Percentiles rank a stretch among this genome's conserved stretches.
Evolutionary conservation across 2,797 vertebrate species (phyloP).

Genomic region (Acanthurus leucopareius): DNA sequence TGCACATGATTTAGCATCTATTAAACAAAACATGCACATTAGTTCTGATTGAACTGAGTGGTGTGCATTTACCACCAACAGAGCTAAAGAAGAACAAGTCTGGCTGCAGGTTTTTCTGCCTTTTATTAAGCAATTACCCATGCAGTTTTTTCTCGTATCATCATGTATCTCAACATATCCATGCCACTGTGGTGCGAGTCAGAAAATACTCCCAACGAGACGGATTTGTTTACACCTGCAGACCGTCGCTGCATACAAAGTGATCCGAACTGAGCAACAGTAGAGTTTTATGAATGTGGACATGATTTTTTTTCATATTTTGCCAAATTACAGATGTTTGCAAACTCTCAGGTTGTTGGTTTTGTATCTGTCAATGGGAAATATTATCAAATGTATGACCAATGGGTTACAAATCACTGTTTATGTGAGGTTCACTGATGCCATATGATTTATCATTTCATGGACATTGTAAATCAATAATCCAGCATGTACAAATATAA

Average conservation of each 20-base stretch:
- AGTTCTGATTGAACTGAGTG: background rate
- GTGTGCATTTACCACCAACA: constrained; percentile 2
- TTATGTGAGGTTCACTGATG: constrained; percentile 4
- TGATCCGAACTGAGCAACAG: constrained; percentile 23
- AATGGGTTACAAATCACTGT: constrained; percentile 26
- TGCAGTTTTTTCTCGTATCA: constrained; percentile 49
- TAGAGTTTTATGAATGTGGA: constrained; percentile 9
- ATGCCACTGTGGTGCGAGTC: constrained; percentile 44
- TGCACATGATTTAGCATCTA: background rate
- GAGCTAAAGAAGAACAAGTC: constrained; percentile 63
- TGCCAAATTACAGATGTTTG: constrained; percentile 30
- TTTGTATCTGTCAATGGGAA: constrained; percentile 24
- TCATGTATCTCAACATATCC: constrained; percentile 48
- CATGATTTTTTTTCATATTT: constrained; percentile 2
- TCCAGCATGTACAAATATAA: constrained; percentile 55
- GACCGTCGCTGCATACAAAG: constrained; percentile 20
- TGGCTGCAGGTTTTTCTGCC: constrained; percentile 67
- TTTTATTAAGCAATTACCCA: constrained; percentile 68
- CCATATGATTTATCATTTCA: constrained; percentile 1
- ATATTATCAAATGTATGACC: constrained; percentile 8
- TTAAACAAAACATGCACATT: background rate
- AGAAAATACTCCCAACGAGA: constrained; percentile 34
- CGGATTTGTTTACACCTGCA: constrained; percentile 28
- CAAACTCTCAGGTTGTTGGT: constrained; percentile 7
- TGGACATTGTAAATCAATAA: constrained; percentile 32